These are phyloP conservation scores for Hippocampus mohnikei DNA, from an alignment of 2,113 vertebrate species.

Conservation along the genomic window DNA sequence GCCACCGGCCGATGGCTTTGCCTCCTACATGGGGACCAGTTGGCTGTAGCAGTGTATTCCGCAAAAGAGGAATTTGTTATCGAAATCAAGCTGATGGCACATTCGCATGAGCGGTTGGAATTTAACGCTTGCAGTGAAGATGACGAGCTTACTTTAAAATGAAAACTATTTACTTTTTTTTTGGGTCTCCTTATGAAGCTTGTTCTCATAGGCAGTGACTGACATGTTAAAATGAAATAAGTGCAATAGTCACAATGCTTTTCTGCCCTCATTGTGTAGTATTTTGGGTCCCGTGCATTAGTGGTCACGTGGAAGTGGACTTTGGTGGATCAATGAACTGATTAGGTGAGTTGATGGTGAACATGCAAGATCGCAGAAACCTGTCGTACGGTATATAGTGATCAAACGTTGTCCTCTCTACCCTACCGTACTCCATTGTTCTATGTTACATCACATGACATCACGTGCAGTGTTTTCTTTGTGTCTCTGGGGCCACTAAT, in stretches of 20 bases:
- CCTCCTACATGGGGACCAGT: constrained; percentile 84
- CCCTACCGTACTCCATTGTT: too few species aligned
- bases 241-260: constrained; percentile 1
- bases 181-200: too few species aligned
- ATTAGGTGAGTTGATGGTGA: background rate
- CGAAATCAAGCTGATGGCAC: constrained; percentile 62
- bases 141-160: background rate
- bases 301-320: too few species aligned
- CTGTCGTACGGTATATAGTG: too few species aligned
- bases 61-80: background rate
- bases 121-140: constrained; percentile 33
- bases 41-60: constrained; percentile 78
- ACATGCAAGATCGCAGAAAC: too few species aligned
- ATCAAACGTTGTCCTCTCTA: too few species aligned
- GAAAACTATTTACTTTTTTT: background rate
- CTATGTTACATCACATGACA: too few species aligned
- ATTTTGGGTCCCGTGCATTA: background rate
- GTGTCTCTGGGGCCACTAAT: too few species aligned
- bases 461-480: too few species aligned
- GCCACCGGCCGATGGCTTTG: constrained; percentile 81
- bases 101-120: constrained; percentile 42
- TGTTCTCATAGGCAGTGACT: constrained; percentile 1
- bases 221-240: constrained; percentile 14
- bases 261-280: background rate
- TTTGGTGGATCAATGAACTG: background rate